Base-by-base conservation (phyloP, 2,113 vertebrate species). In the Microtus ochrogaster region DNA sequence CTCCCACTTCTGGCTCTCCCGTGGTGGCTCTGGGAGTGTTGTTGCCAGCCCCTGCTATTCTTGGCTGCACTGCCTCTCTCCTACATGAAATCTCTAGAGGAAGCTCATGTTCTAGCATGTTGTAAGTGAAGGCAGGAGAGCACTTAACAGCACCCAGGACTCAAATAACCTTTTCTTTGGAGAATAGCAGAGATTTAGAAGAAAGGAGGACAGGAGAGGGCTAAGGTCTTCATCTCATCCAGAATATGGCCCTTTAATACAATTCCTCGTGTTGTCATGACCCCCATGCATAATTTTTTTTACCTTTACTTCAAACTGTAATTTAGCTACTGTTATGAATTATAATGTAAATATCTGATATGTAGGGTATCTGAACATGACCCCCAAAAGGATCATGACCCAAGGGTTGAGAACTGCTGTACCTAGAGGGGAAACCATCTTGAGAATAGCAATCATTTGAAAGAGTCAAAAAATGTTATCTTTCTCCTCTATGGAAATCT, bases 11-110 rank as follows among this genome's bases (percentile, higher is more conserved):
- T 30, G 78, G 89, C 65, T 72, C 55, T 17, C 30, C 66, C 5
- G 2, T 16, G 77, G 2, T 21, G 77, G 68, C 5, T 92, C 82
- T 7, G 6, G 70, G 94, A 92, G 78, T 93, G 24, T n/a, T 70
- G 72, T 83, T 91, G 92, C 91, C 84, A 39, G 92, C 21, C 92
- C 61, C 92, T 92, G 94, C 92, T 96, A 78, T 97, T 96, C 93
- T 93, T 92, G 94, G 96, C 92, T 92, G 8, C 16, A 2, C 73
- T 74, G 79, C 90, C 65, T 96, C 72, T 83, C 83, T 93, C 94
- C 96, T 92, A 91, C 95, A 90, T 0, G 8, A 92, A 90, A 28
- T 61, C 96, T 95, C 79, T 87, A 0, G 24, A 87, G 95, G 92
- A 96, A 92, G 83, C 76, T 94, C 39, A 4, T 90, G 96, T 95